Conservation (phyloP, 2,797 vertebrate species). For the Chrysocyon brachyurus region DNA sequence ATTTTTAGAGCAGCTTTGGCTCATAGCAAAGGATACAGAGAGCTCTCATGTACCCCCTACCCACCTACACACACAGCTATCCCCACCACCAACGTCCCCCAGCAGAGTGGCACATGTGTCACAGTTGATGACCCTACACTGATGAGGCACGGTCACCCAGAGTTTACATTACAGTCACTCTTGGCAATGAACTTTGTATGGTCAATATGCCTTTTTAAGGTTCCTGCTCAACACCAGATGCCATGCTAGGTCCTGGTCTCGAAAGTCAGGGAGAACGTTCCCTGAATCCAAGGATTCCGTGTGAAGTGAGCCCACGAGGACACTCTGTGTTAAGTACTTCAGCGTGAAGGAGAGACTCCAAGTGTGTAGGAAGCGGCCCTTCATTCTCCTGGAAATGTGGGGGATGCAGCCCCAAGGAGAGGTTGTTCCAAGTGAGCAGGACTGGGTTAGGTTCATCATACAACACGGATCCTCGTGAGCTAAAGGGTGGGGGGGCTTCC, state of each 20-base stretch:
- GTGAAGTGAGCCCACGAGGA: neutral
- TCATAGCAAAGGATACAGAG: neutral
- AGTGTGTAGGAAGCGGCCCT: neutral
- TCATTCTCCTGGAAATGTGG: neutral
- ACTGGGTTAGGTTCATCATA: neutral
- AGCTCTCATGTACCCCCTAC: rapidly evolving
- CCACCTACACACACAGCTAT: rapidly evolving
- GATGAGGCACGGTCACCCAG: rapidly evolving
- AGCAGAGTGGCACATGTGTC: neutral
- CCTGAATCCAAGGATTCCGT: neutral
- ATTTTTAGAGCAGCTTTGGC: neutral
- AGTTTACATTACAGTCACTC: neutral
- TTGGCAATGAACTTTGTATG: neutral
- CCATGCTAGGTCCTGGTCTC: neutral
- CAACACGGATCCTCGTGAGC: neutral
- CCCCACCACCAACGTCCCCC: neutral
- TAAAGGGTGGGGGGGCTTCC: neutral
- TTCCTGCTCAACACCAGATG: neutral
- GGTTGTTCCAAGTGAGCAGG: neutral
- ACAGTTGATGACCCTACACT: rapidly evolving
- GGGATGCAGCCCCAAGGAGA: neutral
- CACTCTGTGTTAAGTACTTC: neutral
- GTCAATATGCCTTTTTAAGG: neutral
- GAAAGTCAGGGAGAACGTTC: neutral
- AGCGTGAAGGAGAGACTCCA: too few species aligned